Percentiles rank a stretch among this genome's conserved stretches.
Evolutionary conservation across 2,888 invertebrate species (phyloP).

Genomic region (Brachyptera risi): DNA sequence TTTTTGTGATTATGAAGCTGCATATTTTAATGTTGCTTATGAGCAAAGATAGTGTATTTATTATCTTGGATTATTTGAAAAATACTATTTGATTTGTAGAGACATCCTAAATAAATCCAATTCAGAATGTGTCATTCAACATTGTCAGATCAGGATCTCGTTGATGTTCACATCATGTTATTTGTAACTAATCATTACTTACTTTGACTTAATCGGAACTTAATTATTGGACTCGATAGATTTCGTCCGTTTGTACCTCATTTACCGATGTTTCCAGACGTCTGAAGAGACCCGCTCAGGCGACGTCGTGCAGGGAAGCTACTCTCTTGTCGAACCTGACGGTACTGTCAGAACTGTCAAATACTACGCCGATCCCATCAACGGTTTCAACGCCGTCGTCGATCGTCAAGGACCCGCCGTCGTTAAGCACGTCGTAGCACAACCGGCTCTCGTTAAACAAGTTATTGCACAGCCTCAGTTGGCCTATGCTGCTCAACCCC

Average conservation of each 20-base stretch:
- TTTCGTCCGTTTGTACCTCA: neutral
- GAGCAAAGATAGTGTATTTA: too few species aligned
- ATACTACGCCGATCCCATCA: conserved; percentile 24
- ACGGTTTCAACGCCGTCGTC: conserved; percentile 25
- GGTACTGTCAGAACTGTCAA: conserved; percentile 18
- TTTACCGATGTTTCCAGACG: neutral
- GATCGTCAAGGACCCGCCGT: neutral
- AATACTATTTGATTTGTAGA: too few species aligned
- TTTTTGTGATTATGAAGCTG: too few species aligned
- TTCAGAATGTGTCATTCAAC: too few species aligned
- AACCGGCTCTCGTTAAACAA: neutral
- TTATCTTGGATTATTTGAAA: too few species aligned
- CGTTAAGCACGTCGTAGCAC: too few species aligned
- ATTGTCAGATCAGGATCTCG: too few species aligned
- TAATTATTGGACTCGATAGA: neutral
- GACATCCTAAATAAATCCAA: too few species aligned
- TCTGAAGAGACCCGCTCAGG: conserved; percentile 19
- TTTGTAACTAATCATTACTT: too few species aligned
- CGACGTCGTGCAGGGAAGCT: conserved; percentile 20
- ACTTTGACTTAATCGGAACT: too few species aligned
- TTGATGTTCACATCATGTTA: too few species aligned
- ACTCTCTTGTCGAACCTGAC: conserved; percentile 21
- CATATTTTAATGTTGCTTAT: too few species aligned
- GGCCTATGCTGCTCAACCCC: neutral
- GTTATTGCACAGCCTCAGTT: neutral